phyloP scores from a whole-genome alignment of 2,888 invertebrate genomes.

The Orthonevra nobilis region DNA sequence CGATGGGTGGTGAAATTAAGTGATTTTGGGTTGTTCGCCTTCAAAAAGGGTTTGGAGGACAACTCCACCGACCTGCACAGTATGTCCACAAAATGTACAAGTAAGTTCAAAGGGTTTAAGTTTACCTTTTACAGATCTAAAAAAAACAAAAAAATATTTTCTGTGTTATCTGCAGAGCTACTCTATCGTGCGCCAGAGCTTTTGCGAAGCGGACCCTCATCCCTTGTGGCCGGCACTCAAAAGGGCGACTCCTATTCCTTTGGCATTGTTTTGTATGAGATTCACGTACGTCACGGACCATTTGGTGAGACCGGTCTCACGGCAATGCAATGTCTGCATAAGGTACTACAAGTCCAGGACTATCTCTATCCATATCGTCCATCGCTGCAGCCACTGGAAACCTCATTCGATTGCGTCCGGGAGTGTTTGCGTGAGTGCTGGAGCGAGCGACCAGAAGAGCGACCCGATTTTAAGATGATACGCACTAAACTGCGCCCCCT shows the following conservation, averaged over 20 bases:
- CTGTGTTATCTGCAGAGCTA: constrained; percentile 85
- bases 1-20: constrained; percentile 96
- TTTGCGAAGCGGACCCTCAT: constrained; percentile 81
- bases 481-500: constrained; percentile 89
- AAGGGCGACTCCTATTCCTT: constrained; percentile 93
- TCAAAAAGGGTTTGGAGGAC: constrained; percentile 87
- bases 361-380: constrained; percentile 81
- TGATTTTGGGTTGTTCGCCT: constrained; percentile 94
- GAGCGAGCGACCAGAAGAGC: constrained; percentile 88
- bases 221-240: constrained; percentile 83
- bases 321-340: constrained; percentile 82
- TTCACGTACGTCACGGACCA: constrained; percentile 92
- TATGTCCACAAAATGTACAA: constrained; percentile 84
- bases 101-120: constrained; percentile 80
- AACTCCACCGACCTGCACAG: constrained; percentile 83
- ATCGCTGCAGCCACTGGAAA: constrained; percentile 88
- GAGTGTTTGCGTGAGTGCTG: constrained; percentile 94
- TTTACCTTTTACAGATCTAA: too few species aligned
- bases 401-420: constrained; percentile 91
- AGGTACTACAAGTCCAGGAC: constrained; percentile 78
- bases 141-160: too few species aligned
- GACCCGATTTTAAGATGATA: constrained; percentile 93
- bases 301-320: constrained; percentile 87
- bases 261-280: constrained; percentile 92
- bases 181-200: constrained; percentile 92